These are phyloP conservation scores for Venustaconcha ellipsiformis DNA, from an alignment of 1,140 invertebrate species.

Conservation along the genomic window DNA sequence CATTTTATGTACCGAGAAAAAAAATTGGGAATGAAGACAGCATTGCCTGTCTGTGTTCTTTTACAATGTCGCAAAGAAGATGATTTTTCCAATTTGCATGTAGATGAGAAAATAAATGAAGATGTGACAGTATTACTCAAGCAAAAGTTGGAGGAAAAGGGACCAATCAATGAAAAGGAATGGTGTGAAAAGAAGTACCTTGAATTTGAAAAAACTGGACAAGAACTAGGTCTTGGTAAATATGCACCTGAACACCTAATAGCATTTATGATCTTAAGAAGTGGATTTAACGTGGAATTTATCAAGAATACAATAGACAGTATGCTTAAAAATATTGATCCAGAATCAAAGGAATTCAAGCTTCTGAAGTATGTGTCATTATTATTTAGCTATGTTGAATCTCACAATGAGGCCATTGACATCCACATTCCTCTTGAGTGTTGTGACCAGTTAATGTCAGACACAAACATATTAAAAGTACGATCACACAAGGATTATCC, in stretches of 20 bases:
- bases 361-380: conserved; percentile 20
- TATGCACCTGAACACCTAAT: conserved; percentile 17
- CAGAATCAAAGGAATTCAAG: conserved; percentile 11
- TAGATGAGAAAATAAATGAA: no score
- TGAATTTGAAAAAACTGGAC: conserved; percentile 9
- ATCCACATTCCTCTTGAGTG: conserved; percentile 26
- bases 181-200: conserved; percentile 11
- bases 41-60: no score
- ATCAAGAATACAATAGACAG: conserved; percentile 20
- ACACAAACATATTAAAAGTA: not conserved
- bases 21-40: no score
- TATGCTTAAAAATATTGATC: conserved; percentile 2
- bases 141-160: conserved; percentile 8
- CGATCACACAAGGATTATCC: not conserved
- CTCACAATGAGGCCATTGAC: not conserved
- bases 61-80: no score
- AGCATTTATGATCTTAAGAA: conserved; percentile 29
- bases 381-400: conserved; percentile 6
- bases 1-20: conserved; percentile 13
- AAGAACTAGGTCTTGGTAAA: not conserved
- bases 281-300: conserved; percentile 13
- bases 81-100: no score
- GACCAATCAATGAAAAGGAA: not conserved
- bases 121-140: not conserved
- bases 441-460: conserved; percentile 23